Percentiles rank a stretch among this genome's conserved stretches.
Conservation (phyloP, 2,797 vertebrate species). For the Alcedo quadribrachys region DNA sequence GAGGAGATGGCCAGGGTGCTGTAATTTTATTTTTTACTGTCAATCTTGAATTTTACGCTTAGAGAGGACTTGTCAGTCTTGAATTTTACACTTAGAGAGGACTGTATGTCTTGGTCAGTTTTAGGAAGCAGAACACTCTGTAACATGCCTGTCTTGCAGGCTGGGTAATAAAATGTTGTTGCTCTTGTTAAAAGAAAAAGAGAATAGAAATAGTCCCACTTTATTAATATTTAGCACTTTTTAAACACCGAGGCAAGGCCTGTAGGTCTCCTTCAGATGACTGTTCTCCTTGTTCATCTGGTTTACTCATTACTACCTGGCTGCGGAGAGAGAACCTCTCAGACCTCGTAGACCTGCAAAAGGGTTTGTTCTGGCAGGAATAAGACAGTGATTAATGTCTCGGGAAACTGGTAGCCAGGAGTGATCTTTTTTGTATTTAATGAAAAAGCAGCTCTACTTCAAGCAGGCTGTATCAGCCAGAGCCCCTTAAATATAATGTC, state of each 20-base stretch:
- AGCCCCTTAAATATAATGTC: conserved; percentile 64
- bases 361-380: conserved; percentile 12
- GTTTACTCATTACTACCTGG: conserved; percentile 32
- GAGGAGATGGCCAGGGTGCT: neutral
- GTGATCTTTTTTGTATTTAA: conserved; percentile 40
- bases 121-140: neutral
- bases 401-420: conserved; percentile 2
- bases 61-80: neutral
- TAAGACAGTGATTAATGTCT: conserved; percentile 22
- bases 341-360: neutral
- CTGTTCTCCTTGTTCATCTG: conserved; percentile 28
- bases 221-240: neutral
- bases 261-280: conserved; percentile 50
- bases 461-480: conserved; percentile 42
- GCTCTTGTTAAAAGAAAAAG: neutral
- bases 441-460: conserved; percentile 49
- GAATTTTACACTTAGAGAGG: neutral
- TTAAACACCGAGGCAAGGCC: conserved; percentile 6
- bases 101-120: neutral
- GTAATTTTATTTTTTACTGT: conserved; percentile 41
- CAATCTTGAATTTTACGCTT: neutral
- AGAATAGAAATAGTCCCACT: neutral
- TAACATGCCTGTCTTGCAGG: conserved; percentile 15
- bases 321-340: neutral
- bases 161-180: conserved; percentile 9